Evolutionary conservation across 2,113 vertebrate genomes (phyloP), one percentile per base, ranked within the genome.

Genomic region (Alosa alosa): DNA sequence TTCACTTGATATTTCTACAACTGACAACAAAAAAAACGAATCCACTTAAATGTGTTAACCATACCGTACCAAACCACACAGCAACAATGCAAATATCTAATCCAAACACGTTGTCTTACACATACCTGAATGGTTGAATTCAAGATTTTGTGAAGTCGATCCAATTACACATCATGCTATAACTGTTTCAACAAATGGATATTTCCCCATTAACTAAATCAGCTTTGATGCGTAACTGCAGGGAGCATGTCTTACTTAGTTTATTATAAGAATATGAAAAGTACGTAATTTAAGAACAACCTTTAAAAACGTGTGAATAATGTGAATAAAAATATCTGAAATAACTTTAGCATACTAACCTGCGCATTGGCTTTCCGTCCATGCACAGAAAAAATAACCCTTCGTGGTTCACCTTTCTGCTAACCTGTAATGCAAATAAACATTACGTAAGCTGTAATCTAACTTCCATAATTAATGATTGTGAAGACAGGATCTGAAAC

Each of bases 361-460:
- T 98, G 95, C 97, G 97, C 97, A 98, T 98, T 97, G 96, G 97
- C 94, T 98, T 98, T 95, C 96, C 94, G 95, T 99, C 97, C 97
- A 97, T 98, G 96, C 97, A 98, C 96, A 90, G 94, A 94, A 94
- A 95, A 95, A 94, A 94, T 94, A 95, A 96, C 89, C 92, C 93
- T 94, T 91, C 93, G 94, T 90, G 88, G 84, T 90, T 92, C 93
- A 84, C 87, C 85, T 88, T 85, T 50, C 89, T 52, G 72, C 88
- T 83, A 87, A 88, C 85, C 94, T 94, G 68, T 36, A 49, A 46
- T 8, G 36, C 18, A 52, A 44, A 49, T 68, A 22, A 44, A 25
- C 39, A 72, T 52, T 60, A 60, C 4, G 55, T 60, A 22, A 60
- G 18, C 4, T 55, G 13, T 18, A 3, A 13, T 17, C 15, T 18